Evolutionary conservation across 2,797 vertebrate species (phyloP), one percentile per base, ranked within the genome.

Genomic region (Lithobates pipiens): DNA sequence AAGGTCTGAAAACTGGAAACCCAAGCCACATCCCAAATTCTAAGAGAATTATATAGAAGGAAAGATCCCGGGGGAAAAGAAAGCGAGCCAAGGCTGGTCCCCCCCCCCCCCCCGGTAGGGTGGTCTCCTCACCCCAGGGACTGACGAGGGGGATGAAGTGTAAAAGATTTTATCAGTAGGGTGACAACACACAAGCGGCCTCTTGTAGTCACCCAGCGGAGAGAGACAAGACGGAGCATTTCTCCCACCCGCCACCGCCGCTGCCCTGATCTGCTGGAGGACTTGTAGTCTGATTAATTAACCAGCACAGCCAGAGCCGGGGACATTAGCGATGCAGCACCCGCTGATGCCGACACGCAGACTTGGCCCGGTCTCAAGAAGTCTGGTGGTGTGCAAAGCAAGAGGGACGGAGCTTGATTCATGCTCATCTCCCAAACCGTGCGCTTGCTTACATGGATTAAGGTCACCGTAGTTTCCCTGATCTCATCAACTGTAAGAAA

Each of bases 81-180:
- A 54, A 54, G 50, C 50, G 16, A 54, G 50, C 16, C 3, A 1
- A 54, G 16, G 16, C 13, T 54, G 50, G 16, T 13, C 50, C 50
- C 50, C 11, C 29, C 2, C 29, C 16, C 50, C 50, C 50, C 11
- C 29, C 2, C 29, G 29, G 50, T 18, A n/a, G 72, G 42, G 63
- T 21, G 29, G 32, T 42, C 54, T 42, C 21, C 42, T 21, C 27
- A 34, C 70, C 39, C 29, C 77, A 50, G 77, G 39, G 36, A 39
- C 13, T n/a, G 16, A 75, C 57, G 21, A 63, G 63, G 44, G 77
- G 65, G 65, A 32, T 34, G 72, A 25, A 5, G n/a, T 29, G 46
- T n/a, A 81, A 70, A 76, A 65, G n/a, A 44, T 71, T 72, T 46
- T 29, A 50, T 76, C 85, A 86, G 85, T 29, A 32, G 85, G 84